These are phyloP conservation scores for Toxostoma redivivum DNA, from an alignment of 2,113 vertebrate genomes.

Conservation along the genomic window DNA sequence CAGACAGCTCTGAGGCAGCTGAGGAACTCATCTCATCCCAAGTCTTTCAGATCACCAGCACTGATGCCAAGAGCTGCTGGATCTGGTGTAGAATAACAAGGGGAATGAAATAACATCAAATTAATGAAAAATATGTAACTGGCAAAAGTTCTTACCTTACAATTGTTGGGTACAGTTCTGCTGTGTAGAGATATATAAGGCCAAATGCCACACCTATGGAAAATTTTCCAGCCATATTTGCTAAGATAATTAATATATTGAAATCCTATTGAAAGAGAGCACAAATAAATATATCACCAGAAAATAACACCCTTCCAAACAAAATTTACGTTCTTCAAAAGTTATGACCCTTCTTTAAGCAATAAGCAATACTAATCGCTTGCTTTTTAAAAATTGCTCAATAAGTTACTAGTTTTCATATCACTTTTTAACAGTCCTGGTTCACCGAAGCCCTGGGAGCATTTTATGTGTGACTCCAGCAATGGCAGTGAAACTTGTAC, in stretches of 20 bases:
- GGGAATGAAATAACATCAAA: not conserved
- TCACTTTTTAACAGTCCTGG: not conserved
- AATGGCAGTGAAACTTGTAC: not conserved
- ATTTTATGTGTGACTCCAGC: not conserved
- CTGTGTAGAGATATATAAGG: slow-evolving; percentile 90
- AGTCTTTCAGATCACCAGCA: not conserved
- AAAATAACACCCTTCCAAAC: not conserved
- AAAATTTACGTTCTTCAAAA: not conserved
- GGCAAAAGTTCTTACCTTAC: slow-evolving; percentile 77
- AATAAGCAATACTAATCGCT: not conserved
- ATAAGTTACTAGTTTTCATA: not conserved
- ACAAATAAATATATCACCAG: not conserved
- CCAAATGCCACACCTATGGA: slow-evolving; percentile 87
- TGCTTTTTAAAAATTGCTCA: not conserved
- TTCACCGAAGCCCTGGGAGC: not conserved
- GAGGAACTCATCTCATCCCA: not conserved
- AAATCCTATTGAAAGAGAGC: slow-evolving; percentile 55
- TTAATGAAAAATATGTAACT: not conserved
- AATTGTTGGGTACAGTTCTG: slow-evolving; percentile 90
- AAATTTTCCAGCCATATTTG: slow-evolving; percentile 88
- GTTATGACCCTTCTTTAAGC: not conserved
- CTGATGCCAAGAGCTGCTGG: not conserved
- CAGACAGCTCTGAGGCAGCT: not conserved
- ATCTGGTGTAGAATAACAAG: not conserved
- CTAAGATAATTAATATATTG: slow-evolving; percentile 62